Evolutionary conservation across 2,888 invertebrate genomes (phyloP).

Genomic region (Chydorus sphaericus): DNA sequence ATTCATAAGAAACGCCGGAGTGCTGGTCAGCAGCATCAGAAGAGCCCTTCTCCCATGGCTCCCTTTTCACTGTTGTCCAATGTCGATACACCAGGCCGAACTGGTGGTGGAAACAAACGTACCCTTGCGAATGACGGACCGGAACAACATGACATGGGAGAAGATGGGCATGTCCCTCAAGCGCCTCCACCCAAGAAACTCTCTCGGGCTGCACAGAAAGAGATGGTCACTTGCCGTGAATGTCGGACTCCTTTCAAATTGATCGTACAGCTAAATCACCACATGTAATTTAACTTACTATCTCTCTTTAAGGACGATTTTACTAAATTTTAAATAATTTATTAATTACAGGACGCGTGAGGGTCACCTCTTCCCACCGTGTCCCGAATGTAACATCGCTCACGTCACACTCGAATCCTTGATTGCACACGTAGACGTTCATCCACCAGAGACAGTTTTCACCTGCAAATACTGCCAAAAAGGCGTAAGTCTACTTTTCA

Average conservation of each 20-base stretch:
- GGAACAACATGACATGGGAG: too few relatives aligned
- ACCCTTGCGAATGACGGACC: constrained; percentile 7
- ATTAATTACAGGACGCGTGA: too few relatives aligned
- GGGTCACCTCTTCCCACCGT: constrained; percentile 14
- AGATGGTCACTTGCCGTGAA: constrained; percentile 13
- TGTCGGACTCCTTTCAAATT: constrained; percentile 11
- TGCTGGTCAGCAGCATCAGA: neutral
- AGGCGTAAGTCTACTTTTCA: too few relatives aligned
- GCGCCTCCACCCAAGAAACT: constrained; percentile 5
- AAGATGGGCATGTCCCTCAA: too few relatives aligned
- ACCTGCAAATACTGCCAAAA: constrained; percentile 14
- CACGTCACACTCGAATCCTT: constrained; percentile 7
- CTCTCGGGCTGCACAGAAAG: neutral
- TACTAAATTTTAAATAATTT: too few relatives aligned
- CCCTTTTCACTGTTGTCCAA: constrained; percentile 5
- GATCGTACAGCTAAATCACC: constrained; percentile 13
- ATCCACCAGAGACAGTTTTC: constrained; percentile 12
- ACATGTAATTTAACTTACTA: too few relatives aligned
- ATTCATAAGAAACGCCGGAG: neutral
- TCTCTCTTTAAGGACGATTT: too few relatives aligned
- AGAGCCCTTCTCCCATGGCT: constrained; percentile 4
- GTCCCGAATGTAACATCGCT: constrained; percentile 10
- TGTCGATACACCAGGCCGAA: neutral
- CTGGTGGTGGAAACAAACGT: neutral
- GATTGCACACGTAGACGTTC: constrained; percentile 10